phyloP scores from a whole-genome alignment of 2,113 vertebrate species.

The Struthio camelus region DNA sequence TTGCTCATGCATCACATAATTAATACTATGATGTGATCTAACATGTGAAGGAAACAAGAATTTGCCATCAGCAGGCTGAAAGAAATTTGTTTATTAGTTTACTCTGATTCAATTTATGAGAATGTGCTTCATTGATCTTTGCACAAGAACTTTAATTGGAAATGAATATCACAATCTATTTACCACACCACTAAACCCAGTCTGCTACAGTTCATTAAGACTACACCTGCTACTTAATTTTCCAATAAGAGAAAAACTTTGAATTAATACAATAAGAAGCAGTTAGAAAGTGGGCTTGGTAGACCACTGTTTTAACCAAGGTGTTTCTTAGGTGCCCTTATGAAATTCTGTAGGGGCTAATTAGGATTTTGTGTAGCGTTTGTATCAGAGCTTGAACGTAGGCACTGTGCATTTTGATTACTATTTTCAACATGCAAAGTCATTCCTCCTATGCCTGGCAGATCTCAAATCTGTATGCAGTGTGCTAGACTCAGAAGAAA shows the following conservation, averaged over 20 bases:
- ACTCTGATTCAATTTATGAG: constrained; percentile 79
- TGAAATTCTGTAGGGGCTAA: not conserved
- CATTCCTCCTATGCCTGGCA: not conserved
- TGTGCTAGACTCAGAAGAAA: not conserved
- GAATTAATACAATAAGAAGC: constrained; percentile 62
- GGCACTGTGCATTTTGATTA: not conserved
- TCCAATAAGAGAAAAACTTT: constrained; percentile 55
- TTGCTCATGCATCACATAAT: constrained; percentile 75
- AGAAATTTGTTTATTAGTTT: constrained; percentile 82
- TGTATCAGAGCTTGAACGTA: not conserved
- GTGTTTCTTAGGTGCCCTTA: not conserved
- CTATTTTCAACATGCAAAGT: not conserved
- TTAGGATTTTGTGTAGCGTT: not conserved
- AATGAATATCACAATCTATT: constrained; percentile 82
- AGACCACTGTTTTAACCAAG: not conserved
- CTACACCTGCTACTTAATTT: constrained; percentile 81
- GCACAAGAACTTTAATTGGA: constrained; percentile 83
- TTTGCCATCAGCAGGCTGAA: constrained; percentile 68
- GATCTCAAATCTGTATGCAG: not conserved
- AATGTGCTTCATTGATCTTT: constrained; percentile 83
- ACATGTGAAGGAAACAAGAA: constrained; percentile 78
- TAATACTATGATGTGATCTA: constrained; percentile 76
- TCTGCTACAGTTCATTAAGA: constrained; percentile 77
- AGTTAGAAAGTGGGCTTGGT: constrained; percentile 14
- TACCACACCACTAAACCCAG: constrained; percentile 75